Percentiles rank a stretch among this genome's conserved stretches.
phyloP scores from a whole-genome alignment of 1,140 invertebrate species.

The Drosophila guanche region DNA sequence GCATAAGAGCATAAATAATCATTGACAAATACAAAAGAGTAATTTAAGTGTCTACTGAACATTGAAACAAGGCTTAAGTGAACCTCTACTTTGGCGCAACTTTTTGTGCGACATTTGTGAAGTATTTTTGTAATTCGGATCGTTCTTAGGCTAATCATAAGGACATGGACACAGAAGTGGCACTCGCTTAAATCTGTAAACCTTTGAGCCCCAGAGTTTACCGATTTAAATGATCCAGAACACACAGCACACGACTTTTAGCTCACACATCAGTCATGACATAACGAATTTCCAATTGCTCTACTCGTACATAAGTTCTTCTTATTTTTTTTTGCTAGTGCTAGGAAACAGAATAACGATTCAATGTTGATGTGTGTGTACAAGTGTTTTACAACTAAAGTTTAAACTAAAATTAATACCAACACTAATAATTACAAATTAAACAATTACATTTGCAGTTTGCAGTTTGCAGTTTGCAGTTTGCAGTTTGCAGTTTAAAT shows the following conservation, averaged over 20 bases:
- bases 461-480: too few relatives aligned
- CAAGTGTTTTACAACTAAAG: constrained; percentile 44
- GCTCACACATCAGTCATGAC: constrained; percentile 22
- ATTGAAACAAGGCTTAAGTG: constrained; percentile 1
- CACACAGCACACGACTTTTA: constrained; percentile 4
- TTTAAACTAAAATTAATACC: not conserved
- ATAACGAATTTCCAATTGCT: constrained; percentile 52
- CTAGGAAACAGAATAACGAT: constrained; percentile 24
- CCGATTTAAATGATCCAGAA: constrained; percentile 69
- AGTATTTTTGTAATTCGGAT: constrained; percentile 29
- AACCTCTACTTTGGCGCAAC: constrained; percentile 13
- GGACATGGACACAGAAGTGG: not conserved
- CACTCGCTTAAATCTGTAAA: constrained; percentile 78
- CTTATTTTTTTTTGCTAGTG: constrained; percentile 25
- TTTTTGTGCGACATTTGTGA: constrained; percentile 27
- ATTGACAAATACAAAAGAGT: not conserved
- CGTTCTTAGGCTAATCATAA: constrained; percentile 37
- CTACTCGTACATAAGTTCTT: constrained; percentile 10
- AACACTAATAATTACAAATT: constrained; percentile 5
- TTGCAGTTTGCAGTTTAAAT: constrained; percentile 51
- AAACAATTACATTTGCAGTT: constrained; percentile 20
- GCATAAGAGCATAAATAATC: not conserved
- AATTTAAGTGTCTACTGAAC: constrained; percentile 3
- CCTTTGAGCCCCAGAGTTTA: constrained; percentile 79
- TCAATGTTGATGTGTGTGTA: constrained; percentile 64